Base-by-base conservation (phyloP, 2,797 vertebrate genomes). In the Sebastes steindachneri region DNA sequence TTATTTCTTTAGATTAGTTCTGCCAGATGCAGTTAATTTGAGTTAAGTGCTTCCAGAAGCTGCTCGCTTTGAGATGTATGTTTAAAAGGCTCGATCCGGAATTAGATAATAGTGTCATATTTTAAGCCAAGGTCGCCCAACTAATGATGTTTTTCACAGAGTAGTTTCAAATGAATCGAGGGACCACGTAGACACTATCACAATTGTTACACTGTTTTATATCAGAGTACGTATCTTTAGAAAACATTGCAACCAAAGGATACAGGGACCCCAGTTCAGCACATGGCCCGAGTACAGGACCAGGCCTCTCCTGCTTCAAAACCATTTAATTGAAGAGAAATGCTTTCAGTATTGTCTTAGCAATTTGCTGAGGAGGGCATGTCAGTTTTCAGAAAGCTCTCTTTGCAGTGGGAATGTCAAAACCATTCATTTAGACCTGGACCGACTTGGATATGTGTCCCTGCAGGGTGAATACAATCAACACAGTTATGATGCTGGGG, bases 401-500 rank as follows among this genome's bases (percentile, higher is more conserved):
- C 25, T 69, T 63, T 77, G 66, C 21, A 53, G 64, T 3, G 25
- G 26, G 55, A 84, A 58, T 26, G 45, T 80, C 45, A 79, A 76
- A 51, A 31, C 15, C 57, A 31, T 89, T 86, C 5, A 65, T 80
- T 80, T 35, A 72, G 62, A 79, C 35, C 48, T 28, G 51, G 60
- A 73, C 67, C 69, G 75, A 59, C 25, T 80, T 28, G 57, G 26
- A 72, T 28, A 54, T 63, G 70, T 64, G 70, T 84, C 77, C 69
- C 79, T 54, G 29, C 58, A 83, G 63, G 73, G 62, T 2, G 23
- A 86, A 83, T 45, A 82, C 73, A 89, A 75, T 90, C 86, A 82
- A 75, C 66, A 78, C 79, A 77, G 77, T 85, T 88, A 79, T 85
- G 70, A 83, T 79, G 84, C 80, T 75, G 74, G 75, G 83, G 85